Evolutionary conservation across 92 coral and sea anemone genomes (phyloP), one percentile per base, ranked within the genome.

Genomic region (Epizoanthus stellaris): DNA sequence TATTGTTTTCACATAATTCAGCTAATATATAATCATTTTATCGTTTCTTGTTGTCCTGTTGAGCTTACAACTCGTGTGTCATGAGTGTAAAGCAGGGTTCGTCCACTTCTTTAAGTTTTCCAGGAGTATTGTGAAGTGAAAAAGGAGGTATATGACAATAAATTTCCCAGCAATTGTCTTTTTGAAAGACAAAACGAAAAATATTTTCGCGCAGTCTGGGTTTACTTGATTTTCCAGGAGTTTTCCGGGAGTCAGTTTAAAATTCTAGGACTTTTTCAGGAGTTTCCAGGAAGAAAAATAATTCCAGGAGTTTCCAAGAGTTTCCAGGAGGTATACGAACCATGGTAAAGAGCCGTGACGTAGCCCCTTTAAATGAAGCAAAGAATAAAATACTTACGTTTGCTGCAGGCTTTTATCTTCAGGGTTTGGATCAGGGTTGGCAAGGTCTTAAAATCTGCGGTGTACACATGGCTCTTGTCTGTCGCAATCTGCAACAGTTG

Each of bases 401-500:
- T 34, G 61, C 98, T 34, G 61, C 98, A 94, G 21, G 90, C 77
- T 85, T 85, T 94, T 80, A 43, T 92, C 67, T 83, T 92, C 79
- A 94, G 81, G 16, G 80, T 69, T 9, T 64, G 70, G 34, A 88
- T 60, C 17, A 92, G 67, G n/a, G 95, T 89, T 17, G 87, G 87
- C 40, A 94, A 81, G 52, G 93, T 94, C 81, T 91, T 87, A 76
- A 85, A 94, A 15, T 89, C 93, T 6, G 94, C 95, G 3, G 93
- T 94, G 83, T 89, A 92, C 69, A 94, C 95, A 88, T 92, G 95
- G 5, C 80, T 79, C 52, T 56, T 84, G 66, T 92, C 91, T 21
- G 93, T 82, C n/a, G 98, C 98, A 52, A 94, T 90, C 70, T 92
- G 91, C 30, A 76, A 53, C 75, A 94, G 86, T 58, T 94, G 90